Conservation (phyloP, 1,140 invertebrate genomes). For the Zaprionus taronus region DNA sequence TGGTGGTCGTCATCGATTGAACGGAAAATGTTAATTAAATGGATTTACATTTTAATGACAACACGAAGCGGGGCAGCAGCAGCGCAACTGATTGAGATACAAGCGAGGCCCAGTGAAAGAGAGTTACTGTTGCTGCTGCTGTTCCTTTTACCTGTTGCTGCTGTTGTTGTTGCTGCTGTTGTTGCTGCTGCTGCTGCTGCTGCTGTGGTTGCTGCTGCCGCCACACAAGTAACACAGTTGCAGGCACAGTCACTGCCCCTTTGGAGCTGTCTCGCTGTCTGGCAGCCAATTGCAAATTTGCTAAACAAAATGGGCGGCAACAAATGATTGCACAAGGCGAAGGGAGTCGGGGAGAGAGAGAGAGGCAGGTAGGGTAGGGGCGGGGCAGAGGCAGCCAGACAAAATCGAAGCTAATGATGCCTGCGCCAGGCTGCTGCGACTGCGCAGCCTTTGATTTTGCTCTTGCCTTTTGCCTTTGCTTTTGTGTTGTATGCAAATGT, state of each 20-base stretch:
- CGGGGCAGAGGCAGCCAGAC: background rate
- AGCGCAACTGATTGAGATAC: conserved; percentile 66
- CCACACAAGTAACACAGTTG: conserved; percentile 12
- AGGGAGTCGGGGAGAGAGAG: background rate
- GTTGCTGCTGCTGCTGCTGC: background rate
- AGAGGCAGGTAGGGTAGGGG: background rate
- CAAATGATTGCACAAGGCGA: background rate
- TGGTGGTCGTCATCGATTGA: conserved; percentile 52
- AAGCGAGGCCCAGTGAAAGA: conserved; percentile 25
- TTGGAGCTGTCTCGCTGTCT: conserved; percentile 5
- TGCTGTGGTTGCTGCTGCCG: background rate
- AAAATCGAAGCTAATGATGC: conserved; percentile 38
- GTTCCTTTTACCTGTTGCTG: conserved; percentile 5
- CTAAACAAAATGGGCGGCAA: conserved; percentile 76
- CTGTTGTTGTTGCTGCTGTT: background rate
- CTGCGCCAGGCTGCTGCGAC: conserved; percentile 18
- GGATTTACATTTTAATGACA: conserved; percentile 83
- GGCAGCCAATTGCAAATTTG: conserved; percentile 78
- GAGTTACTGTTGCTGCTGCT: conserved; percentile 36
- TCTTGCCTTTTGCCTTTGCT: conserved; percentile 2
- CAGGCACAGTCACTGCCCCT: conserved; percentile 5
- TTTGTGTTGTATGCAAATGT: conserved; percentile 38
- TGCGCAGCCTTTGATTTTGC: conserved; percentile 12
- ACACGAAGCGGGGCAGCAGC: conserved; percentile 65
- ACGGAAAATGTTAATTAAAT: conserved; percentile 77